phyloP scores from a whole-genome alignment of 2,113 vertebrate species.

The Sinocyclocheilus grahami region DNA sequence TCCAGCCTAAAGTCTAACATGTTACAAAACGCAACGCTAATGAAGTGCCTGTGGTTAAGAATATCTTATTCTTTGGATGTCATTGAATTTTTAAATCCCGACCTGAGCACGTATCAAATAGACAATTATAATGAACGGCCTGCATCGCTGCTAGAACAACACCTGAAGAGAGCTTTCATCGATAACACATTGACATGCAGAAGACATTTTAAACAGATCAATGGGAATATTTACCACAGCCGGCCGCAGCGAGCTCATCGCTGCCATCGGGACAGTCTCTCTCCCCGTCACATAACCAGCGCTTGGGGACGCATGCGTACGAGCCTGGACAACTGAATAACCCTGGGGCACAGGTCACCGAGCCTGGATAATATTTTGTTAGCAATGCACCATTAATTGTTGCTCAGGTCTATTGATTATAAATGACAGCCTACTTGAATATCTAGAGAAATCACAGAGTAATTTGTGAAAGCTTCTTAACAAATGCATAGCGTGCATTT shows the following conservation, averaged over 20 bases:
- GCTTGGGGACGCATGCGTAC: constrained; percentile 88
- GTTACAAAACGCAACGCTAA: not conserved
- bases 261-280: constrained; percentile 94
- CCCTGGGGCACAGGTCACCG: constrained; percentile 87
- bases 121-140: constrained; percentile 26
- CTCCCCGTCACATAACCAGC: constrained; percentile 97
- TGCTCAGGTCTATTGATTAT: not conserved
- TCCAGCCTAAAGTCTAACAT: not conserved
- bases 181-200: constrained; percentile 33
- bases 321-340: constrained; percentile 93
- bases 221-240: constrained; percentile 82
- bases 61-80: constrained; percentile 5
- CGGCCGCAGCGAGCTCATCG: constrained; percentile 92
- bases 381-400: constrained; percentile 2
- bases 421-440: not conserved
- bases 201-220: constrained; percentile 31
- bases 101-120: constrained; percentile 1
- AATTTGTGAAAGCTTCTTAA: not conserved
- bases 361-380: constrained; percentile 73
- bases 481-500: not conserved
- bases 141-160: not conserved
- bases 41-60: not conserved
- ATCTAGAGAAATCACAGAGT: not conserved
- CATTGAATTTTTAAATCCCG: constrained; percentile 12
- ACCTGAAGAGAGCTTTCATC: not conserved